A percentile compares a stretch with the other conserved stretches of the same genome.
Conservation (phyloP, 2,113 vertebrate genomes). For the Montifringilla adamsi region DNA sequence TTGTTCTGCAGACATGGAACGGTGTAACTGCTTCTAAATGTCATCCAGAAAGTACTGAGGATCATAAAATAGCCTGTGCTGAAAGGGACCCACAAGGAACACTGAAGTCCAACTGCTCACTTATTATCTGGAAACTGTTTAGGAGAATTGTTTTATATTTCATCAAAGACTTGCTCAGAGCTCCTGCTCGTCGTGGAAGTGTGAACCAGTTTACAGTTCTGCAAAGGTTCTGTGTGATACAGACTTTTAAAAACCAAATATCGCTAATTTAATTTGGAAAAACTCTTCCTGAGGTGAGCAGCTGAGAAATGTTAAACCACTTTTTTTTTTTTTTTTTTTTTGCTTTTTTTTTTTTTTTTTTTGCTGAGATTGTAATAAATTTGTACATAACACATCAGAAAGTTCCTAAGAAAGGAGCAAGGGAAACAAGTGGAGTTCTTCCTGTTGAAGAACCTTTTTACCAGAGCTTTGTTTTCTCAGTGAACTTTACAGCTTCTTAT, state of each 20-base stretch:
- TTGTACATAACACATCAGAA: background rate
- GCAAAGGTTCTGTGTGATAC: background rate
- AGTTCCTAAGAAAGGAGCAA: background rate
- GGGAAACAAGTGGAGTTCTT: background rate
- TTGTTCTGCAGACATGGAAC: slow-evolving; percentile 10
- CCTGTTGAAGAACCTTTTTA: background rate
- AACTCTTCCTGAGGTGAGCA: background rate
- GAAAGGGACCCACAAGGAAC: background rate
- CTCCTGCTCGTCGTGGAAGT: background rate
- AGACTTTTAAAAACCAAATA: background rate
- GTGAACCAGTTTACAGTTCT: background rate
- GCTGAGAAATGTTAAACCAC: background rate
- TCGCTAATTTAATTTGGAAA: background rate
- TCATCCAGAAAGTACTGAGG: background rate
- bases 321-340: background rate
- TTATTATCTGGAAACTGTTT: background rate
- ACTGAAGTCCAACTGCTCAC: background rate
- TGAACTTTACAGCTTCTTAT: background rate
- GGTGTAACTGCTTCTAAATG: background rate
- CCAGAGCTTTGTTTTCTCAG: background rate
- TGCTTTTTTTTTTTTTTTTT: background rate
- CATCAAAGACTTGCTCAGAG: background rate
- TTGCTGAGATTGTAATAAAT: background rate
- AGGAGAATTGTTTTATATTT: background rate
- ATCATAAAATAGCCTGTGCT: background rate